These are phyloP conservation scores for Apeira syringaria DNA, from an alignment of 2,888 invertebrate genomes.

Conservation along the genomic window DNA sequence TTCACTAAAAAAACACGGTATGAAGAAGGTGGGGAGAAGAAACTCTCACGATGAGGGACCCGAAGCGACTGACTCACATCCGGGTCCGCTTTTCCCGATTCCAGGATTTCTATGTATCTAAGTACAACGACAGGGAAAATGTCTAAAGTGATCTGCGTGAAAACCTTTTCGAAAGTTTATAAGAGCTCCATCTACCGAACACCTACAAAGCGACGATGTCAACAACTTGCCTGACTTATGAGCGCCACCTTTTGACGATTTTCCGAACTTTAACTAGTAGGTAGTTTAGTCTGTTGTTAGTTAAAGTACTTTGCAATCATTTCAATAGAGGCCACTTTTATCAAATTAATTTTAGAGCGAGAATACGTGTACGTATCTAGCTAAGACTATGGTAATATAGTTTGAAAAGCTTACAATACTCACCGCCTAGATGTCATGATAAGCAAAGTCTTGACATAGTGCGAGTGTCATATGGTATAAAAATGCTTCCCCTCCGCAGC, in stretches of 20 bases:
- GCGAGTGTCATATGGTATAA: too few species aligned
- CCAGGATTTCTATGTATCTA: conserved; percentile 52
- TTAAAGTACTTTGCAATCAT: neutral
- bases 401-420: too few species aligned
- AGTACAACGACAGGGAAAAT: conserved; percentile 37
- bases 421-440: too few species aligned
- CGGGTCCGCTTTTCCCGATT: conserved; percentile 69
- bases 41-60: conserved; percentile 63
- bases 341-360: neutral
- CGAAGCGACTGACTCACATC: conserved; percentile 72
- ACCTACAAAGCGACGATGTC: neutral
- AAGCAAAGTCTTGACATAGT: too few species aligned
- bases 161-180: conserved; percentile 12
- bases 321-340: neutral
- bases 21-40: conserved; percentile 32
- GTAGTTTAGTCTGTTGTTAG: neutral
- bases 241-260: conserved; percentile 7
- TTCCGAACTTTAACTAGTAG: conserved; percentile 1
- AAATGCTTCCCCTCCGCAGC: too few species aligned
- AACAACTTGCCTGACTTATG: neutral
- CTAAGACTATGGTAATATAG: too few species aligned
- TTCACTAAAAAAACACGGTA: conserved; percentile 6
- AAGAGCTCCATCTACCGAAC: conserved; percentile 32
- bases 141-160: conserved; percentile 26
- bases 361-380: too few species aligned